phyloP scores from a whole-genome alignment of 1,140 invertebrate species.

The Fopius arisanus region DNA sequence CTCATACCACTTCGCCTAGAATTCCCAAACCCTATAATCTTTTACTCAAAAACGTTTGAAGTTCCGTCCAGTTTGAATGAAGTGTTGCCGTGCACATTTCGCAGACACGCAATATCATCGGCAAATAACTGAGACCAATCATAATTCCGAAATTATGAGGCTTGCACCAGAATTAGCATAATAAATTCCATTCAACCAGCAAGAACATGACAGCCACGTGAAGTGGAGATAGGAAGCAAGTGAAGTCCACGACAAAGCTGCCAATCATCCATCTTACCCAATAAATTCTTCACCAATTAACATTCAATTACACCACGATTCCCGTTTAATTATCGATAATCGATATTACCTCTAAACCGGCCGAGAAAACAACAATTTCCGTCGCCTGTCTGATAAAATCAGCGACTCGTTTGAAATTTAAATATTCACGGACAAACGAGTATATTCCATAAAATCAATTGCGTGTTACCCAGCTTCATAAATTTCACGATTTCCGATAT shows the following conservation, averaged over 20 bases:
- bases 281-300: background rate
- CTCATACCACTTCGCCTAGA: background rate
- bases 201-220: too few species aligned
- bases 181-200: too few species aligned
- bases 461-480: background rate
- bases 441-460: slow-evolving; percentile 9
- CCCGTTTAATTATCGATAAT: background rate
- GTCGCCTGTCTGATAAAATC: slow-evolving; percentile 6
- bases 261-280: background rate
- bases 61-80: background rate
- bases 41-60: background rate
- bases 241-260: too few species aligned
- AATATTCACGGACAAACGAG: slow-evolving; percentile 2
- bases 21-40: background rate
- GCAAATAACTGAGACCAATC: too few species aligned
- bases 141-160: too few species aligned
- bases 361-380: background rate
- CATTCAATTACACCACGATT: background rate
- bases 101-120: background rate
- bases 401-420: slow-evolving; percentile 3
- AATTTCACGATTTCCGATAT: slow-evolving; percentile 4
- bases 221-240: too few species aligned
- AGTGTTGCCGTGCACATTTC: background rate
- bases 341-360: background rate
- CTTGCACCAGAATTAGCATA: too few species aligned